Evolutionary conservation across 1,140 invertebrate species (phyloP), one percentile per base, ranked within the genome.

Genomic region (Lepidurus apus): DNA sequence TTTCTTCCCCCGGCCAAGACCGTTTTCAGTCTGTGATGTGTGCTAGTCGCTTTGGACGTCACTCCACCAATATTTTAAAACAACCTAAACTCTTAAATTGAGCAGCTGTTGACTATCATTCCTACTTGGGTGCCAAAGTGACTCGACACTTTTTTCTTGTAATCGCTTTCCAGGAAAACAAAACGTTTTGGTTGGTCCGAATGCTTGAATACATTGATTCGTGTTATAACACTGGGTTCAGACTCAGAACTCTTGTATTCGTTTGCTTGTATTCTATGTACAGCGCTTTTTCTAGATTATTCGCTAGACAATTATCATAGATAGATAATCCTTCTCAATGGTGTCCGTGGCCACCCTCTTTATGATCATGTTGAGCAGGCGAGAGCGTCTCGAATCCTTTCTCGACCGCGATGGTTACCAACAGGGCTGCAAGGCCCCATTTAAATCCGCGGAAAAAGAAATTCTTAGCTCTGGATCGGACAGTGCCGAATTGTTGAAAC

Each of bases 371-470:
- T 77, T 85, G 82, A 75, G 87, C 85, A 11, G 86, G 85, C 3
- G 87, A 81, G 6, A 84, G 79, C 81, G 88, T 74, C 76, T 80
- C 81, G 43, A 82, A 65, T 26, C 81, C 43, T 73, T 83, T 84
- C 82, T 91, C 89, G 77, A 88, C 81, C 21, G 84, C 87, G 43
- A 93, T 86, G 0, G 91, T 92, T n/a, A 90, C 82, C 0, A 90
- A 80, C 77, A 91, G 90, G 1, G 90, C 88, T 24, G 83, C 88
- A 77, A 93, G 82, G 8, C 91, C 93, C 42, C 87, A 83, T 81
- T 86, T 87, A 53, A 91, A 87, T 2, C 92, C 92, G 75, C 89
- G 85, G 77, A 88, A 87, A 26, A 90, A 82, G 1, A 86, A 81
- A 6, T 79, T 81, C 7, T 83, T 81, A 0, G 84, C 80, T 43